Base-by-base conservation (phyloP, 2,797 vertebrate species). In the Distichodus sexfasciatus region DNA sequence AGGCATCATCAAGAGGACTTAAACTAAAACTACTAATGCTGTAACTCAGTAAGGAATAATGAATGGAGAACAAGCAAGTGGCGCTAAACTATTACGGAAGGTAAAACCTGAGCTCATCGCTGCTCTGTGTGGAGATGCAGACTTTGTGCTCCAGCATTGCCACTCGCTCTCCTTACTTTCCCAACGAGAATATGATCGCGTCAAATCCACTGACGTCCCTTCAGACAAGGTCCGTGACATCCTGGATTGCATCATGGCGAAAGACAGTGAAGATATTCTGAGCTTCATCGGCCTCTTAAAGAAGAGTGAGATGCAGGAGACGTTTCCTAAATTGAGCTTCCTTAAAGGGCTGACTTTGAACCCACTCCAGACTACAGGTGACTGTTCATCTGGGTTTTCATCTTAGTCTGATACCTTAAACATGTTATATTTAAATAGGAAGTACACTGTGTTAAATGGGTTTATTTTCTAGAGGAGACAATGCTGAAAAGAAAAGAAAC, bases 121-220 rank as follows among this genome's bases (percentile, higher is more conserved):
- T 2, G 84, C 87, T 66, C 76, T 92, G 3, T 82, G 75, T 23
- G 76, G 69, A 0, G 89, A 92, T 23, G 68, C 91, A 1, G 86
- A 91, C 57, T 82, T 87, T 38, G 72, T 91, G 36, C 84, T 92
- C 72, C 90, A 91, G 83, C 82, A 83, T n/a, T 87, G 85, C 40
- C 82, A 91, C 60, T 80, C 90, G 17, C 64, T 62, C 50, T 0
- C 0, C 2, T 74, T 92, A 71, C 75, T 91, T 55, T 82, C 88
- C 59, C 38, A 0, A 36, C 50, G 4, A 0, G 75, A 78, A 72
- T 92, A 92, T 72, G 48, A 85, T 57, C 76, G 77, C 26, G 63
- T 91, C 10, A 90, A 88, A 79, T 66, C 79, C 9, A 71, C 74
- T 4, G 44, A 1, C 1, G 6, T 35, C 23, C 85, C 89, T 0